Base-by-base conservation (phyloP, 2,113 vertebrate species). In the Eidolon helvum region DNA sequence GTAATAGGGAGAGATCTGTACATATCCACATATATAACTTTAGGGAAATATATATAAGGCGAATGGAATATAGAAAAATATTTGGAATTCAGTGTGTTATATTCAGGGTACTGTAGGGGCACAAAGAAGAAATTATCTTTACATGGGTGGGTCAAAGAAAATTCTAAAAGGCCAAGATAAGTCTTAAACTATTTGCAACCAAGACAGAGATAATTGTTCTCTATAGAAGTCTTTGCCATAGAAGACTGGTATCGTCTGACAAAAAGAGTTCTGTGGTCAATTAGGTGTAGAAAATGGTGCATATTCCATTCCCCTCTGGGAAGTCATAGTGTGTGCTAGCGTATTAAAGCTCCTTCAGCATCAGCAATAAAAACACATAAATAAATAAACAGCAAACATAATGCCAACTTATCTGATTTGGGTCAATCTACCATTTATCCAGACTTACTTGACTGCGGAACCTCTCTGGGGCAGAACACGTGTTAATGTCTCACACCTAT, bases 121-220 rank as follows among this genome's bases (percentile, higher is more conserved):
- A 63, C 14, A 59, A 43, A 90, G 16, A 50, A 78, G 63, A 18
- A 24, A 35, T 61, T 33, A 19, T 78, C 50, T 95, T 93, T 80
- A 72, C 22, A 14, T 71, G 61, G 61, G 10, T 48, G 77, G 16
- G 57, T 72, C 53, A 72, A 55, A 94, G 53, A 80, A 90, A 94
- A 86, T 87, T 68, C 71, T 43, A 55, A 35, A 86, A 43, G 53
- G 35, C 82, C 79, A 74, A 85, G 77, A 89, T 75, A 65, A 80
- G 85, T 94, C 83, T 85, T 94, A 50, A 95, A 92, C 82, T 72
- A 92, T 91, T 85, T 75, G 65, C 30, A 22, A 69, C 35, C n/a
- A 75, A 59, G 33, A 43, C 43, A 82, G 69, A 95, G 69, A 12
- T n/a, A 59, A 61, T 71, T 75, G 65, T 87, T 71, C 61, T 90